Conservation (phyloP, 2,797 vertebrate species). For the Pangasius sanitwongsei region DNA sequence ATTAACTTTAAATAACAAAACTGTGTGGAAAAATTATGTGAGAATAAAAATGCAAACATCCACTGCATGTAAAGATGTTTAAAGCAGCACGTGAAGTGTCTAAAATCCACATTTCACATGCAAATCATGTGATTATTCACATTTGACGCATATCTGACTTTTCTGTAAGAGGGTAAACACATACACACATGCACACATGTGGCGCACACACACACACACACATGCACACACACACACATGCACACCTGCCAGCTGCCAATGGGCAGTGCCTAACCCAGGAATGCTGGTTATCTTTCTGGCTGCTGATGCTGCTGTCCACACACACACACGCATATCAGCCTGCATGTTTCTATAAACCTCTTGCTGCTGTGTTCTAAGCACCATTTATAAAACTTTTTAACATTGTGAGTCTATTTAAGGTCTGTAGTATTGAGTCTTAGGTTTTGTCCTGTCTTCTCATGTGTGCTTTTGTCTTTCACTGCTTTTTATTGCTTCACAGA, state of each 20-base stretch:
- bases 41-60: neutral
- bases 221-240: neutral
- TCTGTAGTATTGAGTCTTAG: neutral
- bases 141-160: neutral
- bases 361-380: neutral
- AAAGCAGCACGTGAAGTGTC: neutral
- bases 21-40: no score
- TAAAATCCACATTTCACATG: neutral
- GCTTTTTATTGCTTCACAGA: neutral
- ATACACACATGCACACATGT: neutral
- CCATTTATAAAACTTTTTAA: neutral
- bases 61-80: neutral
- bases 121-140: neutral
- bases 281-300: slow-evolving; percentile 9
- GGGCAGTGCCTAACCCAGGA: neutral
- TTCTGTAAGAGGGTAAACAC: neutral
- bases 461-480: neutral
- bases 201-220: neutral
- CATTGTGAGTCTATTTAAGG: neutral
- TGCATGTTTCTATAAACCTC: neutral
- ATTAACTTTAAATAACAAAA: no score
- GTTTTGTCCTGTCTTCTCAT: neutral
- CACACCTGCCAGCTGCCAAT: neutral
- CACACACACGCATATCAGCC: neutral
- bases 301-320: neutral